Conservation (phyloP, 2,113 vertebrate genomes). For the Dromas ardeola region DNA sequence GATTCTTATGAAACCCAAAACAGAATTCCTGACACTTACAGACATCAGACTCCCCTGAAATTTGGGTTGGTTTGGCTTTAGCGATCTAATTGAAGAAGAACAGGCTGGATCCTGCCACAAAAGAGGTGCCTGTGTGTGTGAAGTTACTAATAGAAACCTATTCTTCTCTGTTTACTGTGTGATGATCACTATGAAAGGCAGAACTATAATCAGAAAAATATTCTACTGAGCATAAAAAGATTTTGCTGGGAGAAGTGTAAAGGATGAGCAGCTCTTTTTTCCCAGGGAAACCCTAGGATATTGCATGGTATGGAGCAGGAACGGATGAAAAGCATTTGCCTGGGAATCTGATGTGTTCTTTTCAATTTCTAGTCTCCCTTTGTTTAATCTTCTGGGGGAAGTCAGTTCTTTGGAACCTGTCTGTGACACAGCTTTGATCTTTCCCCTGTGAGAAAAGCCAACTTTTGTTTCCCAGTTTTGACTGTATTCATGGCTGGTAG, state of each 20-base stretch:
- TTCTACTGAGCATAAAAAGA: neutral
- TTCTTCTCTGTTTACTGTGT: neutral
- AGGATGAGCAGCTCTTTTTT: neutral
- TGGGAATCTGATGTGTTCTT: neutral
- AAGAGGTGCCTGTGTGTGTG: neutral
- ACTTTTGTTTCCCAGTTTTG: slow-evolving; percentile 29
- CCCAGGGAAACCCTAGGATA: neutral
- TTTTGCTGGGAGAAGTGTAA: neutral
- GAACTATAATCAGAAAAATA: neutral
- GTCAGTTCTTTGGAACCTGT: neutral
- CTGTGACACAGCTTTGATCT: neutral
- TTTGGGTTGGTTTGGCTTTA: neutral
- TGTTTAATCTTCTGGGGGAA: neutral
- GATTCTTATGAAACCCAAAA: neutral
- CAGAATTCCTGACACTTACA: neutral
- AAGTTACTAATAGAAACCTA: neutral
- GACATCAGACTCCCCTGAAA: neutral
- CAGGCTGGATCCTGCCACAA: neutral
- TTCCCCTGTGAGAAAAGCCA: neutral
- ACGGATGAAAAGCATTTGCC: neutral
- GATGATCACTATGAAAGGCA: neutral
- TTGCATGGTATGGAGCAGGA: neutral
- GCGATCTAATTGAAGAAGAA: neutral
- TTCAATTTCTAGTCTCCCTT: neutral
- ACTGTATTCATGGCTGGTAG: neutral